These are phyloP conservation scores for Timandra comae DNA, from an alignment of 2,888 invertebrate species.

Conservation along the genomic window DNA sequence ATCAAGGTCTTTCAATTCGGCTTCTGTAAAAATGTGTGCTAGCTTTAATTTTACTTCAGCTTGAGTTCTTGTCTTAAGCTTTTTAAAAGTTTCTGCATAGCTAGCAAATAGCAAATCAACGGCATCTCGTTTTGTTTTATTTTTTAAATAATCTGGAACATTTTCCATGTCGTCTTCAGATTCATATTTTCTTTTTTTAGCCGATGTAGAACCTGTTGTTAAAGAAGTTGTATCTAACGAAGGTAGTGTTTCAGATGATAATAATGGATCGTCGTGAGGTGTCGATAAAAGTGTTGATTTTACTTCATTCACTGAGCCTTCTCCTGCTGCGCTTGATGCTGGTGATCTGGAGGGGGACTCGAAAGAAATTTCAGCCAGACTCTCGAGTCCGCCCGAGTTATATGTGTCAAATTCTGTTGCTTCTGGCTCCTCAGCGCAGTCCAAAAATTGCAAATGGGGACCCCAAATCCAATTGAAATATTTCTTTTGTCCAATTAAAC, in stretches of 20 bases:
- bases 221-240: not conserved
- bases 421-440: not conserved
- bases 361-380: not conserved
- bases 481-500: not conserved
- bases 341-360: too few relatives aligned
- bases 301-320: too few relatives aligned
- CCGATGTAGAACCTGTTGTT: not conserved
- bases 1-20: slow-evolving; percentile 2
- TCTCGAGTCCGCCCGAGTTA: not conserved
- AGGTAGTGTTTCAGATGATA: too few relatives aligned
- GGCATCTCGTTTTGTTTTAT: slow-evolving; percentile 1
- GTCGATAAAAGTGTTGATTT: too few relatives aligned
- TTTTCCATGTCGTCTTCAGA: slow-evolving; percentile 1
- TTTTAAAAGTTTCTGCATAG: slow-evolving; percentile 5
- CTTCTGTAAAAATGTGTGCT: slow-evolving; percentile 3
- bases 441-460: not conserved
- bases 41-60: slow-evolving; percentile 1
- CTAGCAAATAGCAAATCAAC: slow-evolving; percentile 1
- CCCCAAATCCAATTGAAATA: slow-evolving; percentile 4
- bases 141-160: not conserved
- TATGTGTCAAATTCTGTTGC: not conserved
- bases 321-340: too few relatives aligned
- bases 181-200: not conserved
- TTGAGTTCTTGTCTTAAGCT: slow-evolving; percentile 2
- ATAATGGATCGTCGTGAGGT: too few relatives aligned